Evolutionary conservation across 2,888 invertebrate species (phyloP), one percentile per base, ranked within the genome.

Genomic region (Polymixis flavicincta): DNA sequence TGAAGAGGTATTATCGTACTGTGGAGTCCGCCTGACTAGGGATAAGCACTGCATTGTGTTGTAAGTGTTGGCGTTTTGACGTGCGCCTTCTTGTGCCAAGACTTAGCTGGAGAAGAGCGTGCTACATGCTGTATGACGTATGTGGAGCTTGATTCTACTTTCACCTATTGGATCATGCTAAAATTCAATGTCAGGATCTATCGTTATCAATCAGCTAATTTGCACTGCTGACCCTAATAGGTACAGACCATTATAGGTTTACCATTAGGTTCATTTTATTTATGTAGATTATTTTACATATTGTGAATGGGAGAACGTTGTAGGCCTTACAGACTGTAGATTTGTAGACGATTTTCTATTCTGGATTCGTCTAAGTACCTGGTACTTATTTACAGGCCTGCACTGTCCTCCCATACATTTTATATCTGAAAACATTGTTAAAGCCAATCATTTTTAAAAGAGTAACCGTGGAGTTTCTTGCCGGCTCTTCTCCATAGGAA

Each of bases 1-100:
- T 91, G 89, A 90, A 93, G 93, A 91, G 92, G 93, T 90, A 93
- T 93, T 93, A 93, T 92, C 91, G 91, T 88, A 87, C 90, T 84
- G 82, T 85, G 82, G 88, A 88, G 86, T 88, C 90, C 90, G 86
- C 88, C 82, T 85, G 85, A 88, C 88, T 87, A 85, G 83, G 87
- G 87, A 88, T 91, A 91, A 92, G 90, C 88, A 92, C 89, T 90
- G 89, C 90, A 91, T 91, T 91, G 91, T 90, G 87, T 87, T 84
- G 74, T 84, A 87, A 88, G 87, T 89, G 86, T 89, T 87, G 86
- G 83, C 84, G 81, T 87, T 88, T 89, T 86, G 84, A 88, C 85
- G 85, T 73, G 57, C 74, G 79, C 69, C 84, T 84, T 86, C 85
- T 85, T 87, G 85, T 86, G 84, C 81, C 87, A 68, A 81, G 78